Evolutionary conservation across 2,113 vertebrate genomes (phyloP).

Genomic region (cattle (Bos taurus)): ARS-UCD2.0 NC_037338.1:92191001-92191500

Average conservation of each 20-base stretch:
- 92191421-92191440: not conserved
- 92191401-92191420: not conserved
- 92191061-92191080: not conserved
- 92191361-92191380: rapidly evolving
- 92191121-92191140: rapidly evolving
- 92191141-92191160: not conserved
- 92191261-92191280: not conserved
- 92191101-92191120: not conserved
- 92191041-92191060: no score
- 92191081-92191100: not conserved
- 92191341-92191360: not conserved
- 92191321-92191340: rapidly evolving
- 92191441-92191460: not conserved
- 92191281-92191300: rapidly evolving
- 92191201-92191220: not conserved
- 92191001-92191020: not conserved
- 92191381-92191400: no score
- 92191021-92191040: not conserved
- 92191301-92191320: no score
- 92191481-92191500: not conserved
- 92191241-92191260: not conserved
- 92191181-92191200: not conserved
- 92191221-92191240: not conserved
- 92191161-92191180: not conserved
- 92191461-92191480: not conserved